phyloP scores from a whole-genome alignment of 2,797 vertebrate genomes.

The Sebastiscus tertius region DNA sequence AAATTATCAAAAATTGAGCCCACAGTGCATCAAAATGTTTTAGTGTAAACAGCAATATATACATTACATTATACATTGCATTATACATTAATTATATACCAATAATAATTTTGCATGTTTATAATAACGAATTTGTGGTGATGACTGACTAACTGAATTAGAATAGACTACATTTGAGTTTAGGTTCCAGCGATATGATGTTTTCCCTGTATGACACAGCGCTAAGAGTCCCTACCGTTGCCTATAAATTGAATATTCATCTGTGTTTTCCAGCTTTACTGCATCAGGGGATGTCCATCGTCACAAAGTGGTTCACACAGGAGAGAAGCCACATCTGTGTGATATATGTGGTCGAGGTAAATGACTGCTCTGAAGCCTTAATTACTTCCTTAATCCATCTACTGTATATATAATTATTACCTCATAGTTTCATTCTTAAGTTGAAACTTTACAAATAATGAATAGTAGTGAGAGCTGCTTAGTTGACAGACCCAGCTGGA shows the following conservation, averaged over 20 bases:
- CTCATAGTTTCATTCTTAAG: not conserved
- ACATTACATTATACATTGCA: too few relatives aligned
- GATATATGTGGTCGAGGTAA: conserved; percentile 97
- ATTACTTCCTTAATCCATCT: not conserved
- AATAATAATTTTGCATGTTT: not conserved
- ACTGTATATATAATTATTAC: not conserved
- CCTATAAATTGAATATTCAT: not conserved
- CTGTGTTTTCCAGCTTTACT: conserved; percentile 86
- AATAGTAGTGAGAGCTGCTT: not conserved
- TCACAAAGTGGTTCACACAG: conserved; percentile 96
- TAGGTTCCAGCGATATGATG: not conserved
- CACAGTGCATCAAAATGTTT: too few relatives aligned
- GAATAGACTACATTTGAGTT: not conserved
- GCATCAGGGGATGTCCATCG: conserved; percentile 97
- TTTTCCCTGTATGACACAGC: not conserved
- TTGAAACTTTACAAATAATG: not conserved
- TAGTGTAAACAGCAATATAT: too few relatives aligned
- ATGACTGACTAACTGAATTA: not conserved
- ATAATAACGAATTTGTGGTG: not conserved
- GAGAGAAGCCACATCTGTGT: conserved; percentile 95
- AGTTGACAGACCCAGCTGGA: not conserved
- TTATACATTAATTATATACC: not conserved
- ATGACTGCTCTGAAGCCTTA: not conserved
- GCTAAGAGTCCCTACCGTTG: not conserved
- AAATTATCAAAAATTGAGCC: too few relatives aligned